Evolutionary conservation across 2,797 vertebrate genomes (phyloP).

Genomic region (Arnoldichthys spilopterus): DNA sequence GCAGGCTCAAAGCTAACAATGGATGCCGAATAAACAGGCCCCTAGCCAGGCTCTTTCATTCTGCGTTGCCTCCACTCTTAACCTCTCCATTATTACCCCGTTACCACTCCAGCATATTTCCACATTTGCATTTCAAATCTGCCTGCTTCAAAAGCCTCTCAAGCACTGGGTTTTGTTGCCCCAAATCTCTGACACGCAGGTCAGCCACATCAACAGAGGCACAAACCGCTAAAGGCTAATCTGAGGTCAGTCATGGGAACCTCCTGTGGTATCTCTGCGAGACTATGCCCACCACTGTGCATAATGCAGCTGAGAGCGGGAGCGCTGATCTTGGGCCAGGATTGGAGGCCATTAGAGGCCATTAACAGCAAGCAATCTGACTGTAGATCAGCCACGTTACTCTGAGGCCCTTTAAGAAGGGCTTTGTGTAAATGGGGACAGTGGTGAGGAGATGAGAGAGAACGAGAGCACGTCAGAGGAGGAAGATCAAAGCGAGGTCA

Average conservation of each 20-base stretch:
- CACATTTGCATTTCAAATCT: background rate
- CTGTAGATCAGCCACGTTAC: background rate
- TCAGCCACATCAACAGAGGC: background rate
- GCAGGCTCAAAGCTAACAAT: too few species aligned
- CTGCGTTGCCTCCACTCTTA: background rate
- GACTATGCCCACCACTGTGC: background rate
- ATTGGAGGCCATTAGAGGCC: too few species aligned
- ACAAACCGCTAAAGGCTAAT: background rate
- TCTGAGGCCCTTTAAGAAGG: background rate
- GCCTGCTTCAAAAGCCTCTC: background rate
- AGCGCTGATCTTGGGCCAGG: conserved; percentile 19
- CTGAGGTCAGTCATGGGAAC: background rate
- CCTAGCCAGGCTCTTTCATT: background rate
- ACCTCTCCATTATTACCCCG: background rate
- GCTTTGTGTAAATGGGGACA: conserved; percentile 11
- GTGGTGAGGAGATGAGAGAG: conserved; percentile 3
- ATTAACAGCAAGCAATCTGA: background rate
- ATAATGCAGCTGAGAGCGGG: background rate
- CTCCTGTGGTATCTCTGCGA: background rate
- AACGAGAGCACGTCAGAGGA: conserved; percentile 17
- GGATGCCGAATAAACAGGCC: background rate
- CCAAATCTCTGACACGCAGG: background rate
- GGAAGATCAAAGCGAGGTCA: conserved; percentile 31
- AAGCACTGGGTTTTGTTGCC: background rate
- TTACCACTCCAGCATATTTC: background rate